A percentile compares a stretch with the other conserved stretches of the same genome.
phyloP scores from a whole-genome alignment of 1,140 invertebrate species.

The Drosophila erecta region DNA sequence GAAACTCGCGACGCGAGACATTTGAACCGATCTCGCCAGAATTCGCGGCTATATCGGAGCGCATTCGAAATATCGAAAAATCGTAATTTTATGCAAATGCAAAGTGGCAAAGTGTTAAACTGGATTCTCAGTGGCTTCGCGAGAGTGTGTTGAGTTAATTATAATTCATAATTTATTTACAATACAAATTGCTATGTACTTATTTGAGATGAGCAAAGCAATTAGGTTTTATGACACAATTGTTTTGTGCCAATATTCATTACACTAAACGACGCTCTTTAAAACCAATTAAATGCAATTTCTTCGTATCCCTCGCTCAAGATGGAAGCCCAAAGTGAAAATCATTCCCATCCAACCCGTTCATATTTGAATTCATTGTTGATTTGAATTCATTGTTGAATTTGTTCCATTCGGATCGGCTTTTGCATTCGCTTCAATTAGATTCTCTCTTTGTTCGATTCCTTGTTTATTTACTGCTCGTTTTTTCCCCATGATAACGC shows the following conservation, averaged over 20 bases:
- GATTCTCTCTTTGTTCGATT: conserved; percentile 15
- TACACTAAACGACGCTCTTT: conserved; percentile 37
- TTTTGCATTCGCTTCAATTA: conserved; percentile 48
- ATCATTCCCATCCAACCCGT: neutral
- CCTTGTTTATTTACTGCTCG: conserved; percentile 25
- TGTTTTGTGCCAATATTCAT: conserved; percentile 8
- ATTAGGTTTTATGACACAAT: conserved; percentile 27
- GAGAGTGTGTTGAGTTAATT: conserved; percentile 37
- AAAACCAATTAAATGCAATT: conserved; percentile 47
- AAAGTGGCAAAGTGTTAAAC: conserved; percentile 57
- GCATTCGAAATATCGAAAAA: conserved; percentile 32
- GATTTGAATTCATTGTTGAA: conserved; percentile 22
- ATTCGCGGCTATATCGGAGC: neutral
- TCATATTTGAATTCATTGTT: conserved; percentile 7
- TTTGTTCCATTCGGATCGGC: conserved; percentile 17
- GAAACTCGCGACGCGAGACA: conserved; percentile 40
- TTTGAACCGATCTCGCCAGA: conserved; percentile 20
- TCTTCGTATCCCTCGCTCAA: conserved; percentile 2
- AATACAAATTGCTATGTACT: conserved; percentile 55
- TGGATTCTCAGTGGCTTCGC: conserved; percentile 37
- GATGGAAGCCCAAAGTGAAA: neutral
- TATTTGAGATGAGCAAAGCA: conserved; percentile 51
- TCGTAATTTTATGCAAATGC: conserved; percentile 62
- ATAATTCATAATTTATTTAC: conserved; percentile 61
- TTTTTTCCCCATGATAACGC: conserved; percentile 48